Percentiles rank a stretch among this genome's conserved stretches.
phyloP scores from a whole-genome alignment of 2,797 vertebrate genomes.

The Pseudomugil tenellus region DNA sequence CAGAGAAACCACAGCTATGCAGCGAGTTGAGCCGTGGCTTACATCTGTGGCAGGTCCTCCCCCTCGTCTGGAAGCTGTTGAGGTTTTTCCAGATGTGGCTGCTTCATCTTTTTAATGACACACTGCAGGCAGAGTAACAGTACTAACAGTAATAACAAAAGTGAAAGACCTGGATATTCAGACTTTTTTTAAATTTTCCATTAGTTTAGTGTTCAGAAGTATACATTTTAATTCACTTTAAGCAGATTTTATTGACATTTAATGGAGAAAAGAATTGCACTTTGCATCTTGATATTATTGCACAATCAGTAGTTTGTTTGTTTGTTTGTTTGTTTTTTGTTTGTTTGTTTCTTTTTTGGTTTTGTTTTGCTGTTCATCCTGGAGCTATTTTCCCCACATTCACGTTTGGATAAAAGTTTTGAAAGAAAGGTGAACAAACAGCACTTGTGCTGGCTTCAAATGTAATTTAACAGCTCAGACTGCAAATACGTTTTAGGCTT shows the following conservation, averaged over 20 bases:
- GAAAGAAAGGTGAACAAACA: no score
- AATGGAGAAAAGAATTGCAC: neutral
- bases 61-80: slow-evolving; percentile 73
- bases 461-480: neutral
- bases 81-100: slow-evolving; percentile 77
- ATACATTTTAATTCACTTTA: neutral
- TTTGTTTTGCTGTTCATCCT: slow-evolving; percentile 5
- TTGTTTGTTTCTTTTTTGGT: no score
- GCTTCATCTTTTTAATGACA: slow-evolving; percentile 60
- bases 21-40: slow-evolving; percentile 62
- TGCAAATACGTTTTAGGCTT: neutral
- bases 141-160: slow-evolving; percentile 39
- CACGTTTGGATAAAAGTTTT: no score
- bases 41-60: slow-evolving; percentile 59
- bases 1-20: slow-evolving; percentile 74
- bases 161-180: slow-evolving; percentile 15
- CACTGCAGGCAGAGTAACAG: slow-evolving; percentile 35
- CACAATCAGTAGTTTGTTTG: slow-evolving; percentile 8
- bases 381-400: no score
- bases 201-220: slow-evolving; percentile 7
- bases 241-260: slow-evolving; percentile 4
- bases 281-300: slow-evolving; percentile 5
- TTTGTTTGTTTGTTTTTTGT: no score
- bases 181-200: neutral
- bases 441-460: neutral